Evolutionary conservation across 1,140 invertebrate genomes (phyloP).

Genomic region (Antheraea mylitta): DNA sequence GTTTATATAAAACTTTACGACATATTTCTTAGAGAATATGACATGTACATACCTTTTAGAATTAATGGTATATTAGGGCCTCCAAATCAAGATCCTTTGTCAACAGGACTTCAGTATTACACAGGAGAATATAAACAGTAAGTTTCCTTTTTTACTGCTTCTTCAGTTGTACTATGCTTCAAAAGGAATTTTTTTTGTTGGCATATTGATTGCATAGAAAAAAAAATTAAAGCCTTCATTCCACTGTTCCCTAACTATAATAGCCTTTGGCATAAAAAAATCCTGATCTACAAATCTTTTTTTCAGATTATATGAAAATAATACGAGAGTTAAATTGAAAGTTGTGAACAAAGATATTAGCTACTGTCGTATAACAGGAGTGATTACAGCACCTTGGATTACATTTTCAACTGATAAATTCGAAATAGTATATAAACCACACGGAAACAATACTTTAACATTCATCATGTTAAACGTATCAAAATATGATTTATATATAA

Average conservation of each 20-base stretch:
- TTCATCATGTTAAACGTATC: conserved; percentile 65
- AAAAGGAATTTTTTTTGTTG: no score
- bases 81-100: conserved; percentile 41
- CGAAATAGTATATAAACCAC: conserved; percentile 48
- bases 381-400: conserved; percentile 63
- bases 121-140: conserved; percentile 56
- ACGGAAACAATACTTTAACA: conserved; percentile 42
- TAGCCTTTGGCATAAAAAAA: no score
- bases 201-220: no score
- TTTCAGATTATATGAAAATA: conserved; percentile 63
- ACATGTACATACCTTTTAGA: conserved; percentile 69
- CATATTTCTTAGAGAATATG: conserved; percentile 60
- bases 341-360: conserved; percentile 56
- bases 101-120: conserved; percentile 57
- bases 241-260: no score
- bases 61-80: conserved; percentile 63
- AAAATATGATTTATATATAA: conserved; percentile 54
- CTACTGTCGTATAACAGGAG: conserved; percentile 59
- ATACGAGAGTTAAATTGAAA: conserved; percentile 57
- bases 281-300: no score
- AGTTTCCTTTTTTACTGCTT: conserved; percentile 23
- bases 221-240: no score
- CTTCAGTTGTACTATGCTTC: neutral
- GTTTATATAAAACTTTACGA: conserved; percentile 63
- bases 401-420: conserved; percentile 60